A percentile compares a stretch with the other conserved stretches of the same genome.
Conservation (phyloP, 2,113 vertebrate species). For the Scartelaos histophorus region DNA sequence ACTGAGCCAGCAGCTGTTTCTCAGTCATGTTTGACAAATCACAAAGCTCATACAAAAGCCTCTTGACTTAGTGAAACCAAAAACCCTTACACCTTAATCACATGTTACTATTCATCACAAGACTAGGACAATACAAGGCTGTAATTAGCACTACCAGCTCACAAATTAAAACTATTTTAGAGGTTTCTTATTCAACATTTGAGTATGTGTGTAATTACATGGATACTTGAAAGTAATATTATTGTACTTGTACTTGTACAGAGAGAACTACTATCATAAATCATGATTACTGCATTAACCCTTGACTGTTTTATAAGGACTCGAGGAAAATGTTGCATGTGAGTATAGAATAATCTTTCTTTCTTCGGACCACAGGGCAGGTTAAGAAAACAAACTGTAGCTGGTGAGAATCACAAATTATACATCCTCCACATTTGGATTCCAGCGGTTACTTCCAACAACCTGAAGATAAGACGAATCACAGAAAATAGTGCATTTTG, state of each 20-base stretch:
- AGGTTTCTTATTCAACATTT: background rate
- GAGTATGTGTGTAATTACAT: background rate
- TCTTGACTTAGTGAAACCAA: conserved; percentile 23
- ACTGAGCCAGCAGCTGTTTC: conserved; percentile 43
- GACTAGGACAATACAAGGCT: conserved; percentile 6
- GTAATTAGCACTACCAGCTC: background rate
- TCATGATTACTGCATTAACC: background rate
- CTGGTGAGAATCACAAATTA: background rate
- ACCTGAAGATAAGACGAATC: background rate
- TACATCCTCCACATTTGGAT: background rate
- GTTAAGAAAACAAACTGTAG: background rate
- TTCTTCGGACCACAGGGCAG: background rate
- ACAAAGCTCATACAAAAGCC: conserved; percentile 37
- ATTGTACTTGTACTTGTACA: too few relatives aligned
- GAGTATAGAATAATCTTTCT: background rate
- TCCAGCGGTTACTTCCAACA: background rate
- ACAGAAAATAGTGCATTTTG: background rate
- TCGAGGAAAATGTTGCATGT: background rate
- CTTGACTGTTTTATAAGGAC: background rate
- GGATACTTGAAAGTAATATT: too few relatives aligned
- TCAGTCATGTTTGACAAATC: conserved; percentile 43
- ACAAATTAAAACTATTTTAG: background rate
- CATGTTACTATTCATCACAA: conserved; percentile 4
- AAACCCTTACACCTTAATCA: conserved; percentile 17
- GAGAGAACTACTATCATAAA: background rate